phyloP scores from a whole-genome alignment of 2,888 invertebrate species.

The Coenonympha arcania region DNA sequence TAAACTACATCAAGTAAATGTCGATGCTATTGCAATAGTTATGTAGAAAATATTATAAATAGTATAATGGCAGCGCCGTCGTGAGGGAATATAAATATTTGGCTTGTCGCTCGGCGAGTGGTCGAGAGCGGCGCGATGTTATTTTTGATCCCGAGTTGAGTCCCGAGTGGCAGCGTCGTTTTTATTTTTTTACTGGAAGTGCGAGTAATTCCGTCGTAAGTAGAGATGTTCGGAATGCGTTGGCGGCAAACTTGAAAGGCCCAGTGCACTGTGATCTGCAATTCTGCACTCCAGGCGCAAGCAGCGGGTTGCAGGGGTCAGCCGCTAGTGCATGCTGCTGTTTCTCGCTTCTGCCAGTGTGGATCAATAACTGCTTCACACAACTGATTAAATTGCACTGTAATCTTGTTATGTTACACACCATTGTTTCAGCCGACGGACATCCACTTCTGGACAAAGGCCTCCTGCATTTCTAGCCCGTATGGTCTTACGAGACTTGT shows the following conservation, averaged over 20 bases:
- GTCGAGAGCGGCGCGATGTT: constrained; percentile 35
- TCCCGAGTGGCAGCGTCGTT: constrained; percentile 47
- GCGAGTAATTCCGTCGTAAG: constrained; percentile 37
- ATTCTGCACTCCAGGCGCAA: no score
- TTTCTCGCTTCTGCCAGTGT: no score
- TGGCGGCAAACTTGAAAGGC: constrained; percentile 19
- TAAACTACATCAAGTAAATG: background rate
- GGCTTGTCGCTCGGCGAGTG: constrained; percentile 18
- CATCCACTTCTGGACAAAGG: no score
- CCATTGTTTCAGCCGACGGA: background rate
- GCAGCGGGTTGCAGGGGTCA: background rate
- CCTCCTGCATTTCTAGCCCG: no score
- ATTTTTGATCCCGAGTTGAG: constrained; percentile 59
- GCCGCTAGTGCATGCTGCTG: no score
- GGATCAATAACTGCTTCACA: no score
- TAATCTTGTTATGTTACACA: constrained; percentile 24
- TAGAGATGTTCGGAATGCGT: constrained; percentile 6
- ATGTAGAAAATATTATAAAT: background rate
- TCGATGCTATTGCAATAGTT: background rate
- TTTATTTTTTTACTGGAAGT: constrained; percentile 35
- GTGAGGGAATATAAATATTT: constrained; percentile 14
- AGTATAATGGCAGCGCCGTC: background rate
- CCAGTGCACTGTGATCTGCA: constrained; percentile 17
- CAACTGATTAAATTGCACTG: constrained; percentile 26
- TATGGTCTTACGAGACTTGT: no score